Conservation (phyloP, 2,113 vertebrate genomes). For the Ardeotis arabs region DNA sequence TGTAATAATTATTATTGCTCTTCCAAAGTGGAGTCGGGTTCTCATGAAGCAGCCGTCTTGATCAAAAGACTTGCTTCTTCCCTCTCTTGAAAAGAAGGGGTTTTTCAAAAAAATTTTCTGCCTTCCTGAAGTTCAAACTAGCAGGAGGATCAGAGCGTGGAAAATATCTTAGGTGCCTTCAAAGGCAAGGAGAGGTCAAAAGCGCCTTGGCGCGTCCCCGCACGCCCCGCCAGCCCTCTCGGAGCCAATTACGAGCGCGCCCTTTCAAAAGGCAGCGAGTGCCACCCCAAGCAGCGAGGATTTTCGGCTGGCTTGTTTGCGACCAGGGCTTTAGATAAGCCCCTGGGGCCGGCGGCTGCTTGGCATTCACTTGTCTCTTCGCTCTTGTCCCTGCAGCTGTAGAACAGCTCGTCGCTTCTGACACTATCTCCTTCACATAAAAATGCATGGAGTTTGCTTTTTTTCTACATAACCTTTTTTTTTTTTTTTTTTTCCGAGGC, state of each 20-base stretch:
- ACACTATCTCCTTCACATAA: conserved; percentile 25
- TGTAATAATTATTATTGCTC: not conserved
- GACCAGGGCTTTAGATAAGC: conserved; percentile 2
- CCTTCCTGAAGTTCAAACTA: not conserved
- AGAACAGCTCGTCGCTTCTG: not conserved
- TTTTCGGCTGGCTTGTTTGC: not conserved
- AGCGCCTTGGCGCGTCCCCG: rapidly evolving
- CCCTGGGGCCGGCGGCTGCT: not conserved
- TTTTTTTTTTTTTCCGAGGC: not conserved
- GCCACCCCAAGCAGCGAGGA: not conserved
- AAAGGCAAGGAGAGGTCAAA: not conserved
- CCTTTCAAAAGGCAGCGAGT: not conserved
- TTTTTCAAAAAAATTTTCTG: not conserved
- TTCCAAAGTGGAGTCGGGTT: not conserved
- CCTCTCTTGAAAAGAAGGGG: not conserved
- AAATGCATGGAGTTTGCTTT: conserved; percentile 50
- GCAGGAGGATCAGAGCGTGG: not conserved
- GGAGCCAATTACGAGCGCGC: rapidly evolving
- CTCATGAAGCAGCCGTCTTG: rapidly evolving
- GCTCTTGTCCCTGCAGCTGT: not conserved
- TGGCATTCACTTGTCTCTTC: not conserved
- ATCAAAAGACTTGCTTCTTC: not conserved
- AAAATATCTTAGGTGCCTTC: not conserved
- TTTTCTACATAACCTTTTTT: conserved; percentile 28
- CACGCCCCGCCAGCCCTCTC: not conserved